Conservation (phyloP, 2,797 vertebrate genomes). For the Poecilia gillii region DNA sequence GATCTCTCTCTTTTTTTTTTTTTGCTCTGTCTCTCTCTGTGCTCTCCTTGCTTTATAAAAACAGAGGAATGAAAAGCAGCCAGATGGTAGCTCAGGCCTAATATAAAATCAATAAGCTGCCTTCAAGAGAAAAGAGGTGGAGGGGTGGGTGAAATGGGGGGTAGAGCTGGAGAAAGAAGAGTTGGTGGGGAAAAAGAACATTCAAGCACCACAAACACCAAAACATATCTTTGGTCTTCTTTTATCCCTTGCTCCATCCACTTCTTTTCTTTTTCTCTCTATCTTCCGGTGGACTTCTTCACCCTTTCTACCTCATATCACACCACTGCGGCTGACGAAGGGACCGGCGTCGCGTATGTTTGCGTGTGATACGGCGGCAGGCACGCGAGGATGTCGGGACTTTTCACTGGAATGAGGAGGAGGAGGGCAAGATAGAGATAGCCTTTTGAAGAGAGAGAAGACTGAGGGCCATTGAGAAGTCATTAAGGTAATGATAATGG, state of each 20-base stretch:
- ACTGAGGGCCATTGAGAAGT: slow-evolving; percentile 76
- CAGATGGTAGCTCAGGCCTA: slow-evolving; percentile 79
- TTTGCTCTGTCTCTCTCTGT: slow-evolving; percentile 45
- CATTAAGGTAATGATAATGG: slow-evolving; percentile 83
- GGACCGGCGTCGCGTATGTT: slow-evolving; percentile 14
- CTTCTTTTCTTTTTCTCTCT: slow-evolving; percentile 17
- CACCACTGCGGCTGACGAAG: slow-evolving; percentile 28
- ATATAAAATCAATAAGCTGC: slow-evolving; percentile 82
- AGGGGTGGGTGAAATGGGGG: slow-evolving; percentile 4
- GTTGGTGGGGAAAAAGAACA: slow-evolving; percentile 54
- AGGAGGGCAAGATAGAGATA: slow-evolving; percentile 67
- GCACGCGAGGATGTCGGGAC: slow-evolving; percentile 60
- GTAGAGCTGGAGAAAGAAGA: slow-evolving; percentile 36
- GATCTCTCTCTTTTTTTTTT: slow-evolving; percentile 42
- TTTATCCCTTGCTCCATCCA: slow-evolving; percentile 33
- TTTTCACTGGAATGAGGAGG: slow-evolving; percentile 69
- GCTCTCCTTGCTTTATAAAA: slow-evolving; percentile 69
- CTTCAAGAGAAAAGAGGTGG: slow-evolving; percentile 63
- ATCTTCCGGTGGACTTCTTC: slow-evolving; percentile 37
- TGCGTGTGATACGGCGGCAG: slow-evolving; percentile 26
- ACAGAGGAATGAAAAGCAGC: slow-evolving; percentile 77
- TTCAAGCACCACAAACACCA: slow-evolving; percentile 70
- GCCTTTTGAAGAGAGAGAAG: slow-evolving; percentile 73
- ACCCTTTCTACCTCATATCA: slow-evolving; percentile 38
- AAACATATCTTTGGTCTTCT: slow-evolving; percentile 65